phyloP scores from a whole-genome alignment of 2,113 vertebrate genomes.

The Coregonus clupeaformis region DNA sequence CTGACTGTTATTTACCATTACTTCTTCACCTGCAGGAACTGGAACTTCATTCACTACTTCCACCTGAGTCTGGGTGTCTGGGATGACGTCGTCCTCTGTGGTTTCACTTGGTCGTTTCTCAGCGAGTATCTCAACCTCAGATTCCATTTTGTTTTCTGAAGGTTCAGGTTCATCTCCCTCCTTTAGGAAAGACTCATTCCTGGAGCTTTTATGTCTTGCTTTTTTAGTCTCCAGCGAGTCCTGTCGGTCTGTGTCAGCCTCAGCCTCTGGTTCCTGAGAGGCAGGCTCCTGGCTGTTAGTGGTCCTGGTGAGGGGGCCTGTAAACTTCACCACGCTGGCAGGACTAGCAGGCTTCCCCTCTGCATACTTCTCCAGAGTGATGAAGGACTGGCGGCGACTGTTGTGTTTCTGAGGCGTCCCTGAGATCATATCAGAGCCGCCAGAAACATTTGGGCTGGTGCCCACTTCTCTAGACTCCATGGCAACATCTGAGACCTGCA shows the following conservation, averaged over 20 bases:
- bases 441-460: constrained; percentile 63
- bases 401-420: constrained; percentile 79
- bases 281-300: constrained; percentile 45
- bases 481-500: constrained; percentile 13
- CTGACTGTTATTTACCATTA: constrained; percentile 50
- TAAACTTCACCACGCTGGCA: constrained; percentile 52
- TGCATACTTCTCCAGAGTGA: constrained; percentile 89
- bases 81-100: constrained; percentile 60
- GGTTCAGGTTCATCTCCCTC: constrained; percentile 50
- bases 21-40: constrained; percentile 5
- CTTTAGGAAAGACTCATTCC: constrained; percentile 48
- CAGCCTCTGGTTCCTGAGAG: constrained; percentile 3
- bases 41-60: constrained; percentile 12
- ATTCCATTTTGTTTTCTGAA: constrained; percentile 15
- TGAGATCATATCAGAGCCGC: constrained; percentile 78
- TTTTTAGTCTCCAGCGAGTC: constrained; percentile 22
- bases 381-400: constrained; percentile 91
- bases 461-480: constrained; percentile 35
- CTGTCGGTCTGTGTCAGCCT: neutral
- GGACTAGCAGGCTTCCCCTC: constrained; percentile 74
- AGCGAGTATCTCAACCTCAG: constrained; percentile 34
- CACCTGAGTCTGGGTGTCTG: constrained; percentile 65
- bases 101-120: constrained; percentile 40
- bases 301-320: constrained; percentile 48
- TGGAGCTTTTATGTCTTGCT: constrained; percentile 3